These are phyloP conservation scores for Mobula birostris DNA, from an alignment of 2,113 vertebrate genomes.

Conservation along the genomic window DNA sequence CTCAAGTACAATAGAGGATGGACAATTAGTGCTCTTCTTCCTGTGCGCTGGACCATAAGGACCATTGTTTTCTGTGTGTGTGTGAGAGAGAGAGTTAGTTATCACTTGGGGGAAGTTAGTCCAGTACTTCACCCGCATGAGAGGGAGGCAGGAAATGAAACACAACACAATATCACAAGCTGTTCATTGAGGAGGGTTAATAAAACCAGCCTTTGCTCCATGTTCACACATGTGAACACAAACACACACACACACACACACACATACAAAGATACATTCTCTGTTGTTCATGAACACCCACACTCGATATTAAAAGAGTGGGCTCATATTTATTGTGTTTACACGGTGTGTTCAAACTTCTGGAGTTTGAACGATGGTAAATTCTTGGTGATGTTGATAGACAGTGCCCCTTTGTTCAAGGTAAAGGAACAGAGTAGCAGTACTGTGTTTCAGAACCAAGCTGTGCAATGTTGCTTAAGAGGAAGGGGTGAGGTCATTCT, in stretches of 20 bases:
- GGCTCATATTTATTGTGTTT: background rate
- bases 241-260: background rate
- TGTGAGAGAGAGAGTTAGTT: too few relatives aligned
- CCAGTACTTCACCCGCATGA: background rate
- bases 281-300: too few relatives aligned
- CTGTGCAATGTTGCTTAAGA: slow-evolving; percentile 40
- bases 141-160: background rate
- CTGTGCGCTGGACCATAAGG: too few relatives aligned
- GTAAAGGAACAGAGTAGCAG: slow-evolving; percentile 47
- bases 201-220: background rate
- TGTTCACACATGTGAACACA: background rate
- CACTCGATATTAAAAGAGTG: background rate
- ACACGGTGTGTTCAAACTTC: background rate
- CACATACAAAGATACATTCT: background rate
- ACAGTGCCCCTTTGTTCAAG: slow-evolving; percentile 62
- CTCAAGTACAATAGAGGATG: too few relatives aligned
- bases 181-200: background rate
- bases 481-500: slow-evolving; percentile 51
- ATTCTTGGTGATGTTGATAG: slow-evolving; percentile 44
- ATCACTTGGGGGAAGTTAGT: background rate
- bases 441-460: slow-evolving; percentile 54
- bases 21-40: too few relatives aligned
- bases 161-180: background rate
- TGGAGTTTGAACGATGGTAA: background rate
- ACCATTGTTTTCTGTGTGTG: too few relatives aligned